Conservation (phyloP, 1,140 invertebrate genomes). For the Drosophila santomea region DNA sequence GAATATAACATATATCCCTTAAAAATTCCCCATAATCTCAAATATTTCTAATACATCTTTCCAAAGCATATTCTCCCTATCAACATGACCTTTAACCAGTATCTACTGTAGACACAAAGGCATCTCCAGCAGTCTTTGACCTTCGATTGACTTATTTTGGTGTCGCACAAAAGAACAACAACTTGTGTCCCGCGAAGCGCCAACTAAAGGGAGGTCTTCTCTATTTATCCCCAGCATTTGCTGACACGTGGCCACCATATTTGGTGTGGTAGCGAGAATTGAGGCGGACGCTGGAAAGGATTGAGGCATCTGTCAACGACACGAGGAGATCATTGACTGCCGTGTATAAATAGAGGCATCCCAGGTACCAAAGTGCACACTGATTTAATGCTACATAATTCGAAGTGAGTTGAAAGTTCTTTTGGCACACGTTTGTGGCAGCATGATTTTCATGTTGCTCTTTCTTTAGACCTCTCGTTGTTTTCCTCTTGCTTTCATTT, state of each 20-base stretch:
- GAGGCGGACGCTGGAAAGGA: constrained; percentile 34
- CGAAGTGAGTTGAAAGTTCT: constrained; percentile 50
- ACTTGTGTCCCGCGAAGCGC: constrained; percentile 18
- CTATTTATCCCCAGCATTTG: constrained; percentile 1
- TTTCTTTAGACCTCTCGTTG: constrained; percentile 1
- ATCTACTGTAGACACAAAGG: not conserved
- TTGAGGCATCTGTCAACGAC: constrained; percentile 40
- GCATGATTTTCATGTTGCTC: constrained; percentile 44
- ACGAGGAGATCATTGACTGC: constrained; percentile 61
- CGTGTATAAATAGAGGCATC: constrained; percentile 57
- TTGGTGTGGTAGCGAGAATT: constrained; percentile 18
- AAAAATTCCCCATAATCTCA: not conserved
- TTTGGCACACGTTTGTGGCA: constrained; percentile 43
- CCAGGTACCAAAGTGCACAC: constrained; percentile 41
- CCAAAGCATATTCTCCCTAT: not conserved
- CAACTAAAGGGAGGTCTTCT: constrained; percentile 27
- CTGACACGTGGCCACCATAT: constrained; percentile 44
- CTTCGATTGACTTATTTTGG: constrained; percentile 49
- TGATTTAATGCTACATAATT: constrained; percentile 54
- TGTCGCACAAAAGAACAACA: constrained; percentile 25
- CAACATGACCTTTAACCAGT: not conserved
- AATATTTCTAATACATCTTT: too few species aligned
- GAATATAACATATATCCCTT: not conserved
- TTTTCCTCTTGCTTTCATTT: constrained; percentile 19
- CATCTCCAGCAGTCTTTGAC: constrained; percentile 38